These are phyloP conservation scores for Drosophila fungiperda DNA, from an alignment of 2,888 invertebrate species.

Conservation along the genomic window DNA sequence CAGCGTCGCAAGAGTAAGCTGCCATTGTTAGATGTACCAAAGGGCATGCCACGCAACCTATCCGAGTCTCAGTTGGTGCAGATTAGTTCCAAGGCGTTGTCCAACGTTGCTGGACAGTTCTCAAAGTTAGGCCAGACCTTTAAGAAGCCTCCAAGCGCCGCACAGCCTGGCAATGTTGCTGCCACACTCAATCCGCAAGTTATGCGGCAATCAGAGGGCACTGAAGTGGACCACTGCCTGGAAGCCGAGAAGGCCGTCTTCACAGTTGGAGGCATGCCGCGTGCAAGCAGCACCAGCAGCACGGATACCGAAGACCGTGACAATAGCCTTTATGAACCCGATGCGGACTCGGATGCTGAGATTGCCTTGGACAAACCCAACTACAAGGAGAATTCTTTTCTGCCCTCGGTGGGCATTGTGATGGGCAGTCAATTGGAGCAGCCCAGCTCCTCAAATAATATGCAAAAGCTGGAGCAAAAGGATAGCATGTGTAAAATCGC, in stretches of 20 bases:
- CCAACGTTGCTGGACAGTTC: conserved; percentile 94
- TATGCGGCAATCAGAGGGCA: conserved; percentile 77
- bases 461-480: conserved; percentile 84
- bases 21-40: conserved; percentile 82
- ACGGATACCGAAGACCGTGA: conserved; percentile 88
- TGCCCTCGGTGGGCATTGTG: conserved; percentile 89
- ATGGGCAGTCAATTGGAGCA: conserved; percentile 85
- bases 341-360: conserved; percentile 79
- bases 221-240: conserved; percentile 71
- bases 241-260: conserved; percentile 81
- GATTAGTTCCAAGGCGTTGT: conserved; percentile 93
- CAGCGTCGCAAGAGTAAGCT: conserved; percentile 89
- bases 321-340: conserved; percentile 87
- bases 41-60: conserved; percentile 89
- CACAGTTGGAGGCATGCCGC: conserved; percentile 73
- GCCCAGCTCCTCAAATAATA: conserved; percentile 54
- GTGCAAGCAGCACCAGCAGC: conserved; percentile 84
- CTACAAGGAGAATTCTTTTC: conserved; percentile 86
- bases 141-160: conserved; percentile 67
- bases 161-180: conserved; percentile 68
- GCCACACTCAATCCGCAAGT: conserved; percentile 83
- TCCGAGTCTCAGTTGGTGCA: conserved; percentile 95
- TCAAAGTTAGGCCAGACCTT: conserved; percentile 89
- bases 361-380: conserved; percentile 72
- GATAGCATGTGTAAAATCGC: conserved; percentile 85